These are phyloP conservation scores for Calliphora vomitoria DNA, from an alignment of 2,888 invertebrate genomes.

Conservation along the genomic window DNA sequence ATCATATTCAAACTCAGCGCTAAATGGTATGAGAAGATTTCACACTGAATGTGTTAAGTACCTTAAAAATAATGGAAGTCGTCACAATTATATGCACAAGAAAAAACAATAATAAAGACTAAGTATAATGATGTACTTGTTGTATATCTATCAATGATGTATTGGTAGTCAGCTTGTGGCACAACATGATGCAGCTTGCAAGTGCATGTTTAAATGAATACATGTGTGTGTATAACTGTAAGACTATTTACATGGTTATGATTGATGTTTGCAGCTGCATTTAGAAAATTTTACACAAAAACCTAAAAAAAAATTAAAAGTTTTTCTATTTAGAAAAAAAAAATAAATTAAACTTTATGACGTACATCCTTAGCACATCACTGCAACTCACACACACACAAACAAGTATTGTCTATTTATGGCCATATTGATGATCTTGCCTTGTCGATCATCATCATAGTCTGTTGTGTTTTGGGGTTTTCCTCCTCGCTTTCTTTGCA, in stretches of 20 bases:
- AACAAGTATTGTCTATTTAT: conserved; percentile 67
- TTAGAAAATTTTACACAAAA: conserved; percentile 12
- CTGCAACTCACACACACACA: neutral
- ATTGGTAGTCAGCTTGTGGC: conserved; percentile 57
- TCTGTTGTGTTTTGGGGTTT: conserved; percentile 14
- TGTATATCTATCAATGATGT: conserved; percentile 50
- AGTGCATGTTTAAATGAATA: conserved; percentile 26
- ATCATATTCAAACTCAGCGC: neutral
- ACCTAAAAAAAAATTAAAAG: conserved; percentile 32
- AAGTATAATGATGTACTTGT: conserved; percentile 56
- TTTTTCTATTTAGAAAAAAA: conserved; percentile 38
- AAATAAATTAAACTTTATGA: conserved; percentile 51
- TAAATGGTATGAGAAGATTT: conserved; percentile 7
- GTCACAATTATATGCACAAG: neutral
- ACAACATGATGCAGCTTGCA: conserved; percentile 42
- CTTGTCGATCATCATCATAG: conserved; percentile 68
- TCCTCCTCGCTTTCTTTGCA: conserved; percentile 24
- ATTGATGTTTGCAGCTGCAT: conserved; percentile 73
- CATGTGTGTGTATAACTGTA: neutral
- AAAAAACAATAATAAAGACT: neutral
- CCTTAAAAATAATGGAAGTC: conserved; percentile 11
- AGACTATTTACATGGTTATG: conserved; percentile 55
- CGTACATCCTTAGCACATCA: conserved; percentile 62
- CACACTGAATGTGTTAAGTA: conserved; percentile 41
- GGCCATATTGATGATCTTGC: conserved; percentile 70